Conservation (phyloP, 2,888 invertebrate species). For the Priocnemis perturbator region DNA sequence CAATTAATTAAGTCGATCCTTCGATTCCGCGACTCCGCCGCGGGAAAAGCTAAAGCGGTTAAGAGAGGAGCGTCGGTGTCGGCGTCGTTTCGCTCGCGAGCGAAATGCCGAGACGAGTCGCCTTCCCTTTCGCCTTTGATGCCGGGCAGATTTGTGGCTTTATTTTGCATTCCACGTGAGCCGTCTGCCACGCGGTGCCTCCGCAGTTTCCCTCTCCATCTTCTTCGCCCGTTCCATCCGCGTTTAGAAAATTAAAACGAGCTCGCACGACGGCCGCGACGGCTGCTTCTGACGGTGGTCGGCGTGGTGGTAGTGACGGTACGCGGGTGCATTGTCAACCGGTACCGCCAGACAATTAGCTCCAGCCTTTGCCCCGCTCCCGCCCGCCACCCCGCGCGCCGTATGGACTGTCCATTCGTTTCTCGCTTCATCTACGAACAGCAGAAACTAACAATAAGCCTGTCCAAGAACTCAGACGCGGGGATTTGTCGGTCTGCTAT, state of each 20-base stretch:
- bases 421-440: slow-evolving; percentile 8
- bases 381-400: not conserved
- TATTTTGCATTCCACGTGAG: slow-evolving; percentile 71
- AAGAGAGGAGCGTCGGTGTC: slow-evolving; percentile 16
- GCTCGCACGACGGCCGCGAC: slow-evolving; percentile 22
- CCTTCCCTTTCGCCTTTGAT: slow-evolving; percentile 66
- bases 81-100: slow-evolving; percentile 11
- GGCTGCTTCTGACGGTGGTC: slow-evolving; percentile 10
- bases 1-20: slow-evolving; percentile 54
- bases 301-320: slow-evolving; percentile 23
- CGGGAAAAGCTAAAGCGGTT: slow-evolving; percentile 25
- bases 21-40: slow-evolving; percentile 43
- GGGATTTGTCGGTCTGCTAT: slow-evolving; percentile 40
- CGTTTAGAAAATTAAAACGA: slow-evolving; percentile 59
- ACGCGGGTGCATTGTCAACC: slow-evolving; percentile 52
- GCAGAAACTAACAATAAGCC: slow-evolving; percentile 16
- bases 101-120: slow-evolving; percentile 66
- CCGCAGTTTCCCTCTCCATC: slow-evolving; percentile 20
- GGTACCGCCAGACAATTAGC: slow-evolving; percentile 49
- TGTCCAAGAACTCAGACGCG: slow-evolving; percentile 42
- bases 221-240: slow-evolving; percentile 39
- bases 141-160: slow-evolving; percentile 64
- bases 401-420: not conserved
- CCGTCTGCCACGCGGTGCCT: slow-evolving; percentile 52
- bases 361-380: slow-evolving; percentile 31